A percentile compares a stretch with the other conserved stretches of the same genome.
phyloP scores from a whole-genome alignment of 2,113 vertebrate genomes.

The Diphyllodes magnificus region DNA sequence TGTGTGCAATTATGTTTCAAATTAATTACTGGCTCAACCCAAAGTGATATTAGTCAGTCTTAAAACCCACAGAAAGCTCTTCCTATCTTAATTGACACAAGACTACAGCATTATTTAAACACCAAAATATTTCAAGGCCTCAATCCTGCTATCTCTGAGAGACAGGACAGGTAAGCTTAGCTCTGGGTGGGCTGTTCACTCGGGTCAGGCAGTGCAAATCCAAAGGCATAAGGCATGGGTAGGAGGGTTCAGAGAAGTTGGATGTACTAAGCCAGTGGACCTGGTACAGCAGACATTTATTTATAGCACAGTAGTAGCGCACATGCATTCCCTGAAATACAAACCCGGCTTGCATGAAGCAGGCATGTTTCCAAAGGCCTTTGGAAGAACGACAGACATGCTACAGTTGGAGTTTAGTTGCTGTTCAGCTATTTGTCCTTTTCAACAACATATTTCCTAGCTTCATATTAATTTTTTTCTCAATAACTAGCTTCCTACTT shows the following conservation, averaged over 20 bases:
- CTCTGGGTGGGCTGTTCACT: not conserved
- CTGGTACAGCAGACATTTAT: not conserved
- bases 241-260: not conserved
- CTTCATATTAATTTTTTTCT: not conserved
- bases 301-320: not conserved
- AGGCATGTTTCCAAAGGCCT: not conserved
- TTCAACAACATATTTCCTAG: not conserved
- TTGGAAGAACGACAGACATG: not conserved
- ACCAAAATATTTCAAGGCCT: not conserved
- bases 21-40: not conserved
- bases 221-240: not conserved
- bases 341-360: not conserved
- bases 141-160: not conserved
- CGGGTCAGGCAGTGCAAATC: not conserved
- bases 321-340: constrained; percentile 7
- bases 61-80: not conserved
- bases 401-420: not conserved
- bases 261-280: not conserved
- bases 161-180: not conserved
- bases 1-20: not conserved
- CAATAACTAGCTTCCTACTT: not conserved
- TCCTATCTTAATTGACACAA: not conserved
- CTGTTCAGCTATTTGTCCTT: not conserved
- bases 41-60: not conserved
- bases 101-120: not conserved